Evolutionary conservation across 2,797 vertebrate genomes (phyloP), one percentile per base, ranked within the genome.

Genomic region (Acomys russatus): DNA sequence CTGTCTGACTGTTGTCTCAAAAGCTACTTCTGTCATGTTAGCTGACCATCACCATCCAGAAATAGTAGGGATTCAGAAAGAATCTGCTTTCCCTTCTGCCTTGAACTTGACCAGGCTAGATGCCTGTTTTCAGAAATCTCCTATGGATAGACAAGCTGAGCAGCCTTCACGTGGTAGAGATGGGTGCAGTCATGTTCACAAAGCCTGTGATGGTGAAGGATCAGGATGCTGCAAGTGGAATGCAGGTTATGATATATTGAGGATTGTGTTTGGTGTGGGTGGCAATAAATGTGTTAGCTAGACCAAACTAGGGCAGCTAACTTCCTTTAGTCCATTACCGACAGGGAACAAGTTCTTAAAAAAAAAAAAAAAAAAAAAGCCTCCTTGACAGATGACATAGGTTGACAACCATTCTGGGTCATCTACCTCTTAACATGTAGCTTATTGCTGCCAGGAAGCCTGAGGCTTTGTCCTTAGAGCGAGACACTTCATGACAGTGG

Each of bases 111-210:
- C 91, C 95, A 97, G 94, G 97, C 97, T 97, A 98, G 97, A 98
- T 96, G 97, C 95, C 49, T 98, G 80, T 95, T 97, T 98, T 98
- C 98, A 97, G 97, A 97, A 98, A 97, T 98, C 91, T 97, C 98
- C 96, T 95, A 83, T 96, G 91, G 96, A 97, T 97, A 97, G 95
- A 98, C 93, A 95, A 91, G 95, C 91, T 95, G 96, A 93, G 90
- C 92, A 98, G 94, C 86, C 54, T 96, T 97, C 93, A 97, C 97
- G 98, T 94, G 97, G 97, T 93, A 98, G 97, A 94, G 70, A 96
- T 98, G 98, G 96, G 97, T 97, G 22, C 94, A 97, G 94, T 96
- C 93, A 90, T 96, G 68, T 97, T 98, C 96, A 96, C 90, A 94
- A 97, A 95, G 96, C 97, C 98, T 97, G 93, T 95, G 92, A 95